phyloP scores from a whole-genome alignment of 2,113 vertebrate species.

The Amblyornis subalaris region DNA sequence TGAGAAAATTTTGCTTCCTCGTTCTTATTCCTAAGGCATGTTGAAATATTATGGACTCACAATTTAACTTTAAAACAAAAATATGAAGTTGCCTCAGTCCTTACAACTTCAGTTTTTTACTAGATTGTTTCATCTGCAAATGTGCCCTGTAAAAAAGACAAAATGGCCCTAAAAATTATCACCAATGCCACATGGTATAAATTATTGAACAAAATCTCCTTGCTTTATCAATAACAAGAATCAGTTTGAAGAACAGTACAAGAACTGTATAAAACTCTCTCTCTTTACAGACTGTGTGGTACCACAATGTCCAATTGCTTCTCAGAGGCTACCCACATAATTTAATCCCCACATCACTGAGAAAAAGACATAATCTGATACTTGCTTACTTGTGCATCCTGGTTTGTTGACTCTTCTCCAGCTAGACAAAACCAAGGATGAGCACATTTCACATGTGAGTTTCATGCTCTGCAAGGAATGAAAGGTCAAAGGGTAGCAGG shows the following conservation, averaged over 20 bases:
- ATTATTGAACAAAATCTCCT: background rate
- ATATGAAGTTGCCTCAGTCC: background rate
- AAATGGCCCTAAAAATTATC: conserved; percentile 34
- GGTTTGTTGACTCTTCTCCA: background rate
- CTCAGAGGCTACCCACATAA: background rate
- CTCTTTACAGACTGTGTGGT: background rate
- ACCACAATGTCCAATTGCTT: background rate
- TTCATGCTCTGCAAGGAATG: background rate
- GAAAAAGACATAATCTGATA: background rate
- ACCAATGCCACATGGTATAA: background rate
- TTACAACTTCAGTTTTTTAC: background rate
- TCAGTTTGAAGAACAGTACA: background rate
- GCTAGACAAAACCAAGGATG: conserved; percentile 7
- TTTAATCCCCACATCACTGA: background rate
- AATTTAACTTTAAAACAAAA: background rate
- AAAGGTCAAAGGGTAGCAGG: conserved; percentile 60
- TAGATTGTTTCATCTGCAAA: background rate
- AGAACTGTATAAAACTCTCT: background rate
- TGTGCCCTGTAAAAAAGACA: background rate
- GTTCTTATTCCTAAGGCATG: background rate
- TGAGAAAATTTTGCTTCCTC: background rate
- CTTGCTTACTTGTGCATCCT: background rate
- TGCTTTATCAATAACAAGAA: conserved; percentile 27
- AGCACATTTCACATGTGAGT: background rate
- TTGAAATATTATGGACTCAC: background rate